Evolutionary conservation across 2,797 vertebrate genomes (phyloP).

Genomic region (Eulemur coronatus): DNA sequence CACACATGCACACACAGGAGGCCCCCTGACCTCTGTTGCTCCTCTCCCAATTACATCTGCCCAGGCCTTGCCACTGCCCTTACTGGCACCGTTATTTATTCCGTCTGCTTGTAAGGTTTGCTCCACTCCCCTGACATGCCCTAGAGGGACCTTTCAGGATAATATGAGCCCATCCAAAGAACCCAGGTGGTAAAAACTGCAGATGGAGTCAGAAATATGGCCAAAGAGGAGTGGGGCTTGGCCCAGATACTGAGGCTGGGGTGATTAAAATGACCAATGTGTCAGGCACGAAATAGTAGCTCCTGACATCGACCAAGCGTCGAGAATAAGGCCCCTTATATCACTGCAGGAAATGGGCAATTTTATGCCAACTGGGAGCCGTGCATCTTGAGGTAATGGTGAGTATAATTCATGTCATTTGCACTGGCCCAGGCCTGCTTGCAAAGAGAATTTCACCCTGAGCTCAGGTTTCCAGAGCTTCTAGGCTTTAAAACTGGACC

Average conservation of each 20-base stretch:
- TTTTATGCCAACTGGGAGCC: constrained; percentile 61
- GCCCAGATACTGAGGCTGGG: neutral
- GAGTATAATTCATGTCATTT: constrained; percentile 64
- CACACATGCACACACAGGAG: no score
- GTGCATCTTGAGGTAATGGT: constrained; percentile 64
- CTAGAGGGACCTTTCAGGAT: neutral
- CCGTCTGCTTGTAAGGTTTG: neutral
- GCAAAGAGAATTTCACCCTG: constrained; percentile 40
- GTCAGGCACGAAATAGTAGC: neutral
- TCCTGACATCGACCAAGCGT: neutral
- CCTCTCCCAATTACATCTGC: neutral
- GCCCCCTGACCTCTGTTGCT: rapidly evolving
- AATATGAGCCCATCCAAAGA: neutral
- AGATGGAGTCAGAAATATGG: neutral
- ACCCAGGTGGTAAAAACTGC: neutral
- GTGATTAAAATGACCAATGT: constrained; percentile 20
- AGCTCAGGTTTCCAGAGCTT: constrained; percentile 37
- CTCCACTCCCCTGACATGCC: neutral
- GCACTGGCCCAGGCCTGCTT: neutral
- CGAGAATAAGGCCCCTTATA: neutral
- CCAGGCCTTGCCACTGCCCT: rapidly evolving
- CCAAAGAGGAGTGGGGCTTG: neutral
- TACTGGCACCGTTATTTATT: neutral
- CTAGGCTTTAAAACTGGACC: neutral
- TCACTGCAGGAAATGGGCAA: constrained; percentile 68